Evolutionary conservation across 2,888 invertebrate genomes (phyloP).

Genomic region (Schrankia costaestrigalis): DNA sequence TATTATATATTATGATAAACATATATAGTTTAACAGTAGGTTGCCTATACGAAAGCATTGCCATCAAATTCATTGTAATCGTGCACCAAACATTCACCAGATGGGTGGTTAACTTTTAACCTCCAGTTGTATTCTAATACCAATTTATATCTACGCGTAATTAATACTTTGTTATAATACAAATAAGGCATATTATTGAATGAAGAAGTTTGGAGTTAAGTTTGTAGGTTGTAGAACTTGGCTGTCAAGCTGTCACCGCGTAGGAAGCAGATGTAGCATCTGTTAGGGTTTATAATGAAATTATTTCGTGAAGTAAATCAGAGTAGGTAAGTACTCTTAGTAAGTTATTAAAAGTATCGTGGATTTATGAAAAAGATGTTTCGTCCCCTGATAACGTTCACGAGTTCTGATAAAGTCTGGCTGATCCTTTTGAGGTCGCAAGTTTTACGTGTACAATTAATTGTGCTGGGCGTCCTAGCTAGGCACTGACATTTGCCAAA

Average conservation of each 20-base stretch:
- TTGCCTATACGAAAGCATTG: constrained; percentile 10
- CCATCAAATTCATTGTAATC: constrained; percentile 29
- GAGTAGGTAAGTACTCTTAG: constrained; percentile 17
- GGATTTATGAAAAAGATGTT: too few species aligned
- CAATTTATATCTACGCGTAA: constrained; percentile 2
- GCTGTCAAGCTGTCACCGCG: constrained; percentile 44
- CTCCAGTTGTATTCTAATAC: constrained; percentile 30
- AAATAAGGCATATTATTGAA: constrained; percentile 2
- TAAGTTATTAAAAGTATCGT: constrained; percentile 17
- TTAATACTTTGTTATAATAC: neutral
- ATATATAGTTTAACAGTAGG: too few species aligned
- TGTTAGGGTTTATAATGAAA: constrained; percentile 51
- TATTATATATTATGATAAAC: too few species aligned
- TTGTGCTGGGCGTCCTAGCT: too few species aligned
- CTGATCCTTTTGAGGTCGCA: too few species aligned
- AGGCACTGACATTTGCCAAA: too few species aligned
- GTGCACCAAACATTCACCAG: constrained; percentile 41
- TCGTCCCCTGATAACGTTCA: too few species aligned
- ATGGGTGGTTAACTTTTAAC: constrained; percentile 59
- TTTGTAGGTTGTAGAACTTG: constrained; percentile 12
- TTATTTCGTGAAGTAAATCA: constrained; percentile 50
- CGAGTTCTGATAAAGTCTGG: too few species aligned
- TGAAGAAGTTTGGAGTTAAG: neutral
- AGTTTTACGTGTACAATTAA: too few species aligned
- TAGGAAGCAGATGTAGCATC: constrained; percentile 43